Conservation (phyloP, 2,113 vertebrate species). For the Pedionomus torquatus region DNA sequence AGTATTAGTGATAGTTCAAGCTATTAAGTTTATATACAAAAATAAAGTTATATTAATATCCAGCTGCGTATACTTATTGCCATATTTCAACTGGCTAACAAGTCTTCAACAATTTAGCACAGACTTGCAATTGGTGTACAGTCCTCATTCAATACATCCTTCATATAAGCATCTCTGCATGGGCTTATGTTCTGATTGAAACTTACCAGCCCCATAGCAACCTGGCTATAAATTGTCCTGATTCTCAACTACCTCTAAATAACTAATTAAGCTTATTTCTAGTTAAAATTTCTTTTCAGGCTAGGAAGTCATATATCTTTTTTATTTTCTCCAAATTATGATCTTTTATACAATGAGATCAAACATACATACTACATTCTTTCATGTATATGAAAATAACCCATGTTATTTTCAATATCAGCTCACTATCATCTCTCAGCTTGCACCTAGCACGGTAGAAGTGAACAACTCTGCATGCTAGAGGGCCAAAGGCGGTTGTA, state of each 20-base stretch:
- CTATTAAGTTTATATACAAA: background rate
- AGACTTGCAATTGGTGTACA: background rate
- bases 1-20: background rate
- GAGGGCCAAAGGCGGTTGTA: background rate
- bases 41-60: background rate
- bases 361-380: background rate
- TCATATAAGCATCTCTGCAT: background rate
- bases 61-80: background rate
- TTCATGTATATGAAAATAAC: background rate
- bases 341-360: background rate
- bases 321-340: background rate
- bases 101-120: background rate
- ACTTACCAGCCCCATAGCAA: background rate
- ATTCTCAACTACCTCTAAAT: background rate
- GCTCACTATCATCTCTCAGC: background rate
- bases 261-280: background rate
- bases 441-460: background rate
- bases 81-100: background rate
- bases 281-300: background rate
- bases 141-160: background rate
- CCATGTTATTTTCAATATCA: too few relatives aligned
- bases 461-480: background rate
- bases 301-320: background rate
- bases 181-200: background rate
- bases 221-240: background rate